Evolutionary conservation across 2,888 invertebrate species (phyloP).

Genomic region (Dynastes maya): DNA sequence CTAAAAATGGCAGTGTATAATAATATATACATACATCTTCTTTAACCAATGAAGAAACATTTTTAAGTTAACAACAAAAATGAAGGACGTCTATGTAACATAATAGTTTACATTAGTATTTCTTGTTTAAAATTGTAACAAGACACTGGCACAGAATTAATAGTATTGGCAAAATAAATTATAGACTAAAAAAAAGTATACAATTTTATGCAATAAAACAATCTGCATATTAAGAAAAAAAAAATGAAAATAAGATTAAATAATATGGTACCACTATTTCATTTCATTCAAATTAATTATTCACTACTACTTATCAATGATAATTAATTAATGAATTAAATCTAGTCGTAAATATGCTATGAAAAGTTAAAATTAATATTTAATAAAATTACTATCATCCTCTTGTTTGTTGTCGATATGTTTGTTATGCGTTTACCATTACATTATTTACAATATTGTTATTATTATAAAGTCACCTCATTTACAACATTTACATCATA

Average conservation of each 20-base stretch:
- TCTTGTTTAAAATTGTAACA: neutral
- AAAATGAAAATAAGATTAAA: too few relatives aligned
- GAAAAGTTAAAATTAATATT: neutral
- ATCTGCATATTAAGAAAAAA: neutral
- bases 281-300: neutral
- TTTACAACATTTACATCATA: slow-evolving; percentile 27
- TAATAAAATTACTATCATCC: slow-evolving; percentile 24
- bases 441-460: slow-evolving; percentile 27
- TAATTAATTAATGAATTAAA: neutral
- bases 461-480: slow-evolving; percentile 29
- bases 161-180: slow-evolving; percentile 7
- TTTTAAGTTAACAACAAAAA: neutral
- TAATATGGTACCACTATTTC: neutral
- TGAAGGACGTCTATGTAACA: too few relatives aligned
- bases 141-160: neutral
- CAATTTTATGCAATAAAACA: neutral
- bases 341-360: neutral
- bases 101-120: neutral
- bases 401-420: slow-evolving; percentile 17
- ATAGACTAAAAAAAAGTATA: neutral
- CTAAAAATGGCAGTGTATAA: slow-evolving; percentile 15
- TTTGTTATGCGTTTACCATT: slow-evolving; percentile 18
- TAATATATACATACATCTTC: slow-evolving; percentile 11
- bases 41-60: neutral
- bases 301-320: neutral